Evolutionary conservation across 2,797 vertebrate species (phyloP).

Genomic region (Pelobates cultripes): DNA sequence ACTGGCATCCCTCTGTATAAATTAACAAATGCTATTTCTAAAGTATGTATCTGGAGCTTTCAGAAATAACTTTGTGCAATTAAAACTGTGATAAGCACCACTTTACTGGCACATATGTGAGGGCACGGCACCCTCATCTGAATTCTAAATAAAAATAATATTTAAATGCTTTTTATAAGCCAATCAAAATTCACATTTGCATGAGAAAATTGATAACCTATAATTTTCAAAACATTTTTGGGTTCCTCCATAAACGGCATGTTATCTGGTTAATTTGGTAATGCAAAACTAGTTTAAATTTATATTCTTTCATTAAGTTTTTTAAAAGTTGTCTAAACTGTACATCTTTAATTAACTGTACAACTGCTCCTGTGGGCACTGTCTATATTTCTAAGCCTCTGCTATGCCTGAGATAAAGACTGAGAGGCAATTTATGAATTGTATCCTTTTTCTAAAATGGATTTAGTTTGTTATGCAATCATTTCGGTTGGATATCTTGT

Average conservation of each 20-base stretch:
- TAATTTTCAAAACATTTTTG: background rate
- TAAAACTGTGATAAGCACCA: too few relatives aligned
- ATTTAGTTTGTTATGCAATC: background rate
- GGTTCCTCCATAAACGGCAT: background rate
- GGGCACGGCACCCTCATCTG: too few relatives aligned
- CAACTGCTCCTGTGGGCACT: slow-evolving; percentile 9
- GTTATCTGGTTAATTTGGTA: background rate
- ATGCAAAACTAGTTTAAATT: slow-evolving; percentile 11
- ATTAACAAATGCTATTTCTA: too few relatives aligned
- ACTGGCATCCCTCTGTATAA: too few relatives aligned
- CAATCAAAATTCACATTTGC: too few relatives aligned
- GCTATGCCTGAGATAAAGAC: slow-evolving; percentile 2
- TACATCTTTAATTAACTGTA: slow-evolving; percentile 24
- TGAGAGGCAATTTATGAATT: background rate
- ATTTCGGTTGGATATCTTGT: background rate
- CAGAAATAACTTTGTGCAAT: too few relatives aligned
- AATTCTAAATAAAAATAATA: too few relatives aligned
- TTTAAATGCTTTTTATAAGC: too few relatives aligned
- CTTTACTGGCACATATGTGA: too few relatives aligned
- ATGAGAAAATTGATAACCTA: background rate
- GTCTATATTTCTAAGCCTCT: background rate
- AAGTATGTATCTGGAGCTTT: too few relatives aligned
- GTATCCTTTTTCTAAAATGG: background rate
- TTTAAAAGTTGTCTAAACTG: slow-evolving; percentile 19
- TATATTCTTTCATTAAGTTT: background rate